These are phyloP conservation scores for Carposina sasakii DNA, from an alignment of 1,140 invertebrate genomes.

Conservation along the genomic window DNA sequence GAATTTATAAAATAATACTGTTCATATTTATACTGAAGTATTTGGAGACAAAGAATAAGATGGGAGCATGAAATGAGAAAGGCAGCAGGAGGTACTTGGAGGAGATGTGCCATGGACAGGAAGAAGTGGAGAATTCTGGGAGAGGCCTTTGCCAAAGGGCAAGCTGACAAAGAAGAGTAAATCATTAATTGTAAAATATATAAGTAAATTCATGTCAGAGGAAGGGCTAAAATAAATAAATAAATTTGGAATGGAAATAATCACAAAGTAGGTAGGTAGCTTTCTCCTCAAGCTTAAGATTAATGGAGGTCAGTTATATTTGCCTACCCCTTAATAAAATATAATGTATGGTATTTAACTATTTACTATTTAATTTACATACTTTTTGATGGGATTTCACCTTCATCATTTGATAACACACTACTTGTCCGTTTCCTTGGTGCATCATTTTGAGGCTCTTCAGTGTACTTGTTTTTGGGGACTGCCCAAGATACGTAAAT, in stretches of 20 bases:
- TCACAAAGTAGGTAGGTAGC: neutral
- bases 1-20: no score
- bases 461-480: constrained; percentile 43
- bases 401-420: constrained; percentile 19
- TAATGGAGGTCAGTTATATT: neutral
- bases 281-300: neutral
- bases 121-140: no score
- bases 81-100: no score
- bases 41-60: no score
- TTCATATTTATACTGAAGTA: no score
- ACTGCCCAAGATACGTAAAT: constrained; percentile 54
- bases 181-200: no score
- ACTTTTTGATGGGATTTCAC: constrained; percentile 25
- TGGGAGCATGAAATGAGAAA: no score
- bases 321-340: neutral
- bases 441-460: constrained; percentile 22
- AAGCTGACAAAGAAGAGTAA: no score
- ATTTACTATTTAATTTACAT: constrained; percentile 4
- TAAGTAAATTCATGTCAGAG: no score
- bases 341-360: neutral
- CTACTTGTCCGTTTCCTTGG: constrained; percentile 17
- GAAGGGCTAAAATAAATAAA: neutral
- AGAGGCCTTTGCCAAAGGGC: no score
- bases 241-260: neutral
- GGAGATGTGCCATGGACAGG: no score